phyloP scores from a whole-genome alignment of 2,797 vertebrate genomes.

The Macropus fuliginosus region DNA sequence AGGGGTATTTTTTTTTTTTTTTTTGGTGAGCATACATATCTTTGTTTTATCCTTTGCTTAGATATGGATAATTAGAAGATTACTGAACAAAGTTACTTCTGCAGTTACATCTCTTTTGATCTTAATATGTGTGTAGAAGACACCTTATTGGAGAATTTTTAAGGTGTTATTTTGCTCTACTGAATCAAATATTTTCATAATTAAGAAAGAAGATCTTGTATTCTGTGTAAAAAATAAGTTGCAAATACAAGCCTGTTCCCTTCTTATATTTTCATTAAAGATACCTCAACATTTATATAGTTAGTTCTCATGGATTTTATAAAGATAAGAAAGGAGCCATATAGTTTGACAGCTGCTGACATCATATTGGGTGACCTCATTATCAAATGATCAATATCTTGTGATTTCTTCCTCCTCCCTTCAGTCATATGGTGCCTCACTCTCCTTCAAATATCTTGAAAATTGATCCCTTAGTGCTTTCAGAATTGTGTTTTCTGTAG shows the following conservation, averaged over 20 bases:
- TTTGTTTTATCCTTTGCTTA: neutral
- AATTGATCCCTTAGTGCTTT: neutral
- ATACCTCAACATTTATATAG: neutral
- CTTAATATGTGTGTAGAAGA: neutral
- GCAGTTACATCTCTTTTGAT: neutral
- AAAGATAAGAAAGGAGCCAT: neutral
- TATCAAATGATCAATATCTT: neutral
- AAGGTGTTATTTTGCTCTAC: neutral
- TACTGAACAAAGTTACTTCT: neutral
- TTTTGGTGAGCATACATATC: neutral
- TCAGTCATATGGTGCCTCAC: neutral
- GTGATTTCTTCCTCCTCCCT: neutral
- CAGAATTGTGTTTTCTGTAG: neutral
- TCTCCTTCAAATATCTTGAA: neutral
- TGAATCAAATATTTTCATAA: neutral
- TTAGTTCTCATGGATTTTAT: neutral
- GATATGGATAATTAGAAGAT: neutral
- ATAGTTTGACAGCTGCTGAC: neutral
- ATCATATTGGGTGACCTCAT: neutral
- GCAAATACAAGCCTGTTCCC: neutral
- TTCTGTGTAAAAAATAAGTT: neutral
- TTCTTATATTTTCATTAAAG: neutral
- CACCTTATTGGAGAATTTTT: too few species aligned
- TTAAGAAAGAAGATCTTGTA: neutral
- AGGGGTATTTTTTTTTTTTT: neutral